Conservation (phyloP, 1,140 invertebrate genomes). For the Lineus longissimus region DNA sequence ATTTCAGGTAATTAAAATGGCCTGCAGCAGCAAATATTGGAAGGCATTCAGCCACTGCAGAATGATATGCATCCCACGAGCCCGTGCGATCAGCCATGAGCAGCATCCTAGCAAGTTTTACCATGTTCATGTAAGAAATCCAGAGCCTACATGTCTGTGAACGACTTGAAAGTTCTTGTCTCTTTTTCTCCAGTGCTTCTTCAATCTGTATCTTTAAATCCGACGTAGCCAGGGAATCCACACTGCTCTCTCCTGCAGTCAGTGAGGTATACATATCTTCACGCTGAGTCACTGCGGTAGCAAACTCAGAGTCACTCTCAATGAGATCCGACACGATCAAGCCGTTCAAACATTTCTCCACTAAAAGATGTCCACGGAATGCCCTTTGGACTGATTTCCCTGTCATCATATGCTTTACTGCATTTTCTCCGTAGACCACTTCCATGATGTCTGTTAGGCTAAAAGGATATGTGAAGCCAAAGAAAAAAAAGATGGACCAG, state of each 20-base stretch:
- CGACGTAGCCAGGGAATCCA: too few relatives aligned
- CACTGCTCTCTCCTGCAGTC: too few relatives aligned
- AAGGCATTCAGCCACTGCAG: constrained; percentile 41
- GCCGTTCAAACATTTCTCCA: constrained; percentile 19
- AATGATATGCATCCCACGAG: constrained; percentile 23
- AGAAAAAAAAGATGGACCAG: too few relatives aligned
- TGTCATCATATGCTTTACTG: constrained; percentile 46
- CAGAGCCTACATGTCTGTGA: constrained; percentile 18
- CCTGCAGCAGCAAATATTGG: constrained; percentile 52
- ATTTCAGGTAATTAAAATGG: constrained; percentile 55
- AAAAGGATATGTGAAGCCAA: too few relatives aligned
- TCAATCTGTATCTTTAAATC: too few relatives aligned
- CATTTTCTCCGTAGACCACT: constrained; percentile 24
- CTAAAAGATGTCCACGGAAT: constrained; percentile 48
- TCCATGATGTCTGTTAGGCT: constrained; percentile 26
- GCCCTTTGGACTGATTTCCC: constrained; percentile 50
- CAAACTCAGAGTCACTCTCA: too few relatives aligned
- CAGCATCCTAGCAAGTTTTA: constrained; percentile 26
- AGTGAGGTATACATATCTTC: too few relatives aligned
- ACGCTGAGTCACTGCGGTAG: too few relatives aligned
- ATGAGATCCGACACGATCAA: background rate
- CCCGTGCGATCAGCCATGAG: constrained; percentile 33
- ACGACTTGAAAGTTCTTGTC: background rate
- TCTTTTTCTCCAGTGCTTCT: background rate
- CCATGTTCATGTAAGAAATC: constrained; percentile 32